These are phyloP conservation scores for Dicroscelio sp. DNA, from an alignment of 2,888 invertebrate species.

Conservation along the genomic window DNA sequence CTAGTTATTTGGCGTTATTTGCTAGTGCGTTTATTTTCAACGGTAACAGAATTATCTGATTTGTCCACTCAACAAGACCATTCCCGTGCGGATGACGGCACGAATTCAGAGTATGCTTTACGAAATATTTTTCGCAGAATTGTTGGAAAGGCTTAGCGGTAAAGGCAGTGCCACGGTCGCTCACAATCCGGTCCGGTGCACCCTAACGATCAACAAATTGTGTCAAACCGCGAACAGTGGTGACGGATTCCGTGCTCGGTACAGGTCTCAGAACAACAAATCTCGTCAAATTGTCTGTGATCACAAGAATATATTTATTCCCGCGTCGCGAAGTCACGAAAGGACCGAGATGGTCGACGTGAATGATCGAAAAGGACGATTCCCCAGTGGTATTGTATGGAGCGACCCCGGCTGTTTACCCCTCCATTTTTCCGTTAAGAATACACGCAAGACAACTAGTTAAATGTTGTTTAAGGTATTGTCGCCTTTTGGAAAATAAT, in stretches of 20 bases:
- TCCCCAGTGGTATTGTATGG: constrained; percentile 26
- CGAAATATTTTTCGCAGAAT: constrained; percentile 5
- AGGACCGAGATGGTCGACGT: constrained; percentile 4
- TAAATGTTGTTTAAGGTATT: constrained; percentile 22
- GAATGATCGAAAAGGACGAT: background rate
- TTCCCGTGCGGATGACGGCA: constrained; percentile 11
- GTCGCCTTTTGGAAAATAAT: constrained; percentile 46
- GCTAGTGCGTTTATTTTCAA: too few species aligned
- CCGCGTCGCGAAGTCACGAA: background rate
- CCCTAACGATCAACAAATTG: constrained; percentile 41
- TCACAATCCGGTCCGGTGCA: constrained; percentile 32
- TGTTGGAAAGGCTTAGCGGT: background rate
- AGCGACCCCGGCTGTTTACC: constrained; percentile 7
- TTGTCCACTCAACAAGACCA: background rate
- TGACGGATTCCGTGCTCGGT: constrained; percentile 31
- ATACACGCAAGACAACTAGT: constrained; percentile 22
- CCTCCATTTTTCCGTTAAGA: background rate
- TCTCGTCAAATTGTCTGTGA: constrained; percentile 24
- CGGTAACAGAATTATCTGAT: background rate
- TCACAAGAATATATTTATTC: constrained; percentile 1
- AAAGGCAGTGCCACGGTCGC: constrained; percentile 14
- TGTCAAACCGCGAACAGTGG: constrained; percentile 1
- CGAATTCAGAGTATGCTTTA: background rate
- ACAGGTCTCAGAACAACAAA: constrained; percentile 57
- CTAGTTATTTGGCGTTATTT: background rate